Conservation (phyloP, 2,797 vertebrate genomes). For the Protonibea diacanthus region DNA sequence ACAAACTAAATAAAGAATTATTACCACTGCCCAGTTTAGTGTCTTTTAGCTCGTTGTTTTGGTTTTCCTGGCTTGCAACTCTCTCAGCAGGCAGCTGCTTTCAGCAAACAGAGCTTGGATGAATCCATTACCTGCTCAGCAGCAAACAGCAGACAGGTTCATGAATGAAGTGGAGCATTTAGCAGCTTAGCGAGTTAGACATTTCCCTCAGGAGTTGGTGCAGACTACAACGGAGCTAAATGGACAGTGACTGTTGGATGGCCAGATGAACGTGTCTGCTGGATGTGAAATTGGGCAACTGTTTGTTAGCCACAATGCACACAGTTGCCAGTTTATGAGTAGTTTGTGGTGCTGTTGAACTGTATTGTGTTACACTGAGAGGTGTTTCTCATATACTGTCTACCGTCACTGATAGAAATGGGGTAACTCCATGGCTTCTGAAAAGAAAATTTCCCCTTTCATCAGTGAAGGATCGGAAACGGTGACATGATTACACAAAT, state of each 20-base stretch:
- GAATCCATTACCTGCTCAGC: not conserved
- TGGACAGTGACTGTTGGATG: not conserved
- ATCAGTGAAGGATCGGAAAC: not conserved
- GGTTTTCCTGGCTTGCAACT: not conserved
- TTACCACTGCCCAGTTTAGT: not conserved
- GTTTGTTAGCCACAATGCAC: not conserved
- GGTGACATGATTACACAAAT: no score
- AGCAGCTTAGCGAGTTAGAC: not conserved
- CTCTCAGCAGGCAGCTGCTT: not conserved
- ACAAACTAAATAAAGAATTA: not conserved
- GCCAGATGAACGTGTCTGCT: not conserved
- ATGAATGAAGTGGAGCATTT: not conserved
- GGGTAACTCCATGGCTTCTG: not conserved
- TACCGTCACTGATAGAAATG: not conserved
- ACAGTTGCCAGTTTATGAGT: not conserved
- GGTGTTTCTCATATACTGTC: not conserved
- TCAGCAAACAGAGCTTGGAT: not conserved
- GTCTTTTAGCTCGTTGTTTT: not conserved
- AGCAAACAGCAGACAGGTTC: not conserved
- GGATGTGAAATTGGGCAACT: not conserved
- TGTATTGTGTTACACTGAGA: not conserved
- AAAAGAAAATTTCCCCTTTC: not conserved
- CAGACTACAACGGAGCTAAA: not conserved
- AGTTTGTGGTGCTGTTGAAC: not conserved
- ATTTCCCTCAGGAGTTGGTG: not conserved